These are phyloP conservation scores for Muricea muricata DNA, from an alignment of 92 coral and sea anemone species.

Conservation along the genomic window DNA sequence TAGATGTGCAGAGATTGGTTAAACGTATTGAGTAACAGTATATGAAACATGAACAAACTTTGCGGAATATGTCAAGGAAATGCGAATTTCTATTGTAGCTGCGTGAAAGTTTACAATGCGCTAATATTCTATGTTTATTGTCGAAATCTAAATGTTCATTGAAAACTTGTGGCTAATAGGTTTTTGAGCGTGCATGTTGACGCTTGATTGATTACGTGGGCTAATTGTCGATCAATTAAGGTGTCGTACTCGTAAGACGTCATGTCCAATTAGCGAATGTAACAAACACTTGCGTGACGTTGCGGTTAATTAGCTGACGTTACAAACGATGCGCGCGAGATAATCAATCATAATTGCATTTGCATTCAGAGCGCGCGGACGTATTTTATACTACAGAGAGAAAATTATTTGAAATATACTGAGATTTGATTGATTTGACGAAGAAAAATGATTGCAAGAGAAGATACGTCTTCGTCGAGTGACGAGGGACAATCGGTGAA, in stretches of 20 bases:
- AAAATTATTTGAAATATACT: not conserved
- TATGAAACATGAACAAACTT: too few relatives aligned
- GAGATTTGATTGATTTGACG: not conserved
- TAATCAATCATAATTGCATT: conserved; percentile 17
- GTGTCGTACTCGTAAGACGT: not conserved
- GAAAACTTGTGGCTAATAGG: too few relatives aligned
- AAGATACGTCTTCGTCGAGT: not conserved
- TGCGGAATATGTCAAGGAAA: too few relatives aligned
- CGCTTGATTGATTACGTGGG: too few relatives aligned
- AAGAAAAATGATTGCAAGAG: not conserved
- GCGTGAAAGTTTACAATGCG: not conserved
- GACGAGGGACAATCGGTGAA: not conserved
- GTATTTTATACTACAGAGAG: not conserved
- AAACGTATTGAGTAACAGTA: too few relatives aligned
- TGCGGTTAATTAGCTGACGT: conserved; percentile 2
- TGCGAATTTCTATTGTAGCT: not conserved
- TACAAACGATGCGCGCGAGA: not conserved
- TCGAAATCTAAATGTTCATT: too few relatives aligned
- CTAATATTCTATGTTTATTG: too few relatives aligned
- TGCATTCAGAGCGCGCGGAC: conserved; percentile 2
- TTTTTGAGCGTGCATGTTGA: too few relatives aligned
- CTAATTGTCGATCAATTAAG: not conserved
- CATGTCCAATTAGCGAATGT: not conserved
- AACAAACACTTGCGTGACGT: not conserved
- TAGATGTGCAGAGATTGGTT: not conserved